phyloP scores from a whole-genome alignment of 2,113 vertebrate species.

The Todiramphus chloris region DNA sequence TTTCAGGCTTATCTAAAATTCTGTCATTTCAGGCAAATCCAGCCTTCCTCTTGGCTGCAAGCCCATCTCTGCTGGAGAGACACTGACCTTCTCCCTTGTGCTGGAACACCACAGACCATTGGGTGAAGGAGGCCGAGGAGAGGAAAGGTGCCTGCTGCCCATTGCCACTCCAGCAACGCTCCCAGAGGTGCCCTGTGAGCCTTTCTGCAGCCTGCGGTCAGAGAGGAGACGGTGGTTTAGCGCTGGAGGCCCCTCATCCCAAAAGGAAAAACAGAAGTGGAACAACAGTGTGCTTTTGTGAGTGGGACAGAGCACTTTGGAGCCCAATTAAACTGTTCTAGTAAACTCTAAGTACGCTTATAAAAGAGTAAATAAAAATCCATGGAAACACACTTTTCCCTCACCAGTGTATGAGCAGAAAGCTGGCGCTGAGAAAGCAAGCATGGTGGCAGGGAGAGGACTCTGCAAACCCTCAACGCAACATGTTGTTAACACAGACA shows the following conservation, averaged over 20 bases:
- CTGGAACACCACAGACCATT: rapidly evolving
- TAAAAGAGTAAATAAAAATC: neutral
- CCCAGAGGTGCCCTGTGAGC: neutral
- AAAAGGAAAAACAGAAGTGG: neutral
- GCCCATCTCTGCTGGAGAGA: neutral
- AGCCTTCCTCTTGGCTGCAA: neutral
- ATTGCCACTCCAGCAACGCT: rapidly evolving
- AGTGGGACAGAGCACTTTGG: neutral
- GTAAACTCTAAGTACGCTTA: neutral
- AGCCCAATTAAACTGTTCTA: neutral
- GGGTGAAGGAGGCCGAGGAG: neutral
- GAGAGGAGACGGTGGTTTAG: neutral
- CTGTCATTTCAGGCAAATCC: neutral
- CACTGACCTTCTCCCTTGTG: neutral
- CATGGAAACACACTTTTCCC: neutral
- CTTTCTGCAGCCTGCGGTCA: neutral
- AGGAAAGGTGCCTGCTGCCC: neutral
- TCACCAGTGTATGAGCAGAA: neutral
- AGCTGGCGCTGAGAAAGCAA: neutral
- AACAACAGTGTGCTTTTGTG: neutral
- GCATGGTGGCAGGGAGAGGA: neutral
- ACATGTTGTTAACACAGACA: rapidly evolving
- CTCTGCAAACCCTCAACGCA: neutral
- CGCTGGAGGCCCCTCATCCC: neutral
- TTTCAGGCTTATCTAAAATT: neutral